These are phyloP conservation scores for Percopsis transmontana DNA, from an alignment of 2,113 vertebrate species.

Conservation along the genomic window DNA sequence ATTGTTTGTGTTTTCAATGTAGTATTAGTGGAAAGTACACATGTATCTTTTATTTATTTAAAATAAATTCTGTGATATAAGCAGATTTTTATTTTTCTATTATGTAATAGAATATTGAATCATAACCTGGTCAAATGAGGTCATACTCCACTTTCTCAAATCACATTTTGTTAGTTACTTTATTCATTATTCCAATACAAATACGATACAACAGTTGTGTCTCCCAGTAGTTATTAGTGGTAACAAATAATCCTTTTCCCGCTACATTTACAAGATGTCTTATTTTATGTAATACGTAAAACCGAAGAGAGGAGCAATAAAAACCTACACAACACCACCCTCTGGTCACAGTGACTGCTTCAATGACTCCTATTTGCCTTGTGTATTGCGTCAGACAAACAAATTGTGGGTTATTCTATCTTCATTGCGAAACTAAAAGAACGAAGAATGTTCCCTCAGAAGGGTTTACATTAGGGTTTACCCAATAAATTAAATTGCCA, in stretches of 20 bases:
- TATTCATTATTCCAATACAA: too few species aligned
- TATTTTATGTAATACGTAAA: not conserved
- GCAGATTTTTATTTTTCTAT: slow-evolving; percentile 5
- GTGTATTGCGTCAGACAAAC: not conserved
- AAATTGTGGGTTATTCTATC: not conserved
- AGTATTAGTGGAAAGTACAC: slow-evolving; percentile 16
- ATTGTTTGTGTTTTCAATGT: slow-evolving; percentile 30
- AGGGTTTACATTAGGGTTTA: too few species aligned
- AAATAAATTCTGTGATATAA: slow-evolving; percentile 47
- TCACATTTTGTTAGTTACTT: too few species aligned
- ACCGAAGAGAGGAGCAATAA: not conserved
- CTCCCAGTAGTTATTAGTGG: too few species aligned
- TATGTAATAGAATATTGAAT: not conserved
- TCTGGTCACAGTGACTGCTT: slow-evolving; percentile 26
- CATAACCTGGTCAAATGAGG: too few species aligned
- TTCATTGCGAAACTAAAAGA: not conserved
- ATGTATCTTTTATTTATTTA: slow-evolving; percentile 57
- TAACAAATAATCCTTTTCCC: too few species aligned
- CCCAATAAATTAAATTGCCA: not conserved
- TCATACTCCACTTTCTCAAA: too few species aligned
- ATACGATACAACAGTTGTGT: too few species aligned
- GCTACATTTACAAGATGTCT: not conserved
- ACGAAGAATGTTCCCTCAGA: too few species aligned
- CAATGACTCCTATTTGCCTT: not conserved
- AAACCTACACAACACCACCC: slow-evolving; percentile 49